These are phyloP conservation scores for Eueides isabella DNA, from an alignment of 1,140 invertebrate species.

Conservation along the genomic window DNA sequence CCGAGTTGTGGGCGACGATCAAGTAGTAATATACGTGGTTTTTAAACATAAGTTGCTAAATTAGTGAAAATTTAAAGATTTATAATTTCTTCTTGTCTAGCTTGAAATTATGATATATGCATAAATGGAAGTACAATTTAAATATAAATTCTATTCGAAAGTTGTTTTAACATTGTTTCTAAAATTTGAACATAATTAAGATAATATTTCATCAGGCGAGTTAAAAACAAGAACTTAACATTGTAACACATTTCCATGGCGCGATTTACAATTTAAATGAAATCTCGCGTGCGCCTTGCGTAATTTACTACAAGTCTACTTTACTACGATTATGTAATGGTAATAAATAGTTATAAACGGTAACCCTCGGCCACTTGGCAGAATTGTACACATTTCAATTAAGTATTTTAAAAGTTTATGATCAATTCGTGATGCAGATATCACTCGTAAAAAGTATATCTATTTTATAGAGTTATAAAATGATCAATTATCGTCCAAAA, in stretches of 20 bases:
- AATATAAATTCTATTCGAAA: too few species aligned
- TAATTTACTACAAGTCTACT: conserved; percentile 38
- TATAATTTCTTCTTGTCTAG: too few species aligned
- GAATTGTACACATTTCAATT: neutral
- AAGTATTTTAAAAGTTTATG: neutral
- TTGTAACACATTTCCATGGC: conserved; percentile 36
- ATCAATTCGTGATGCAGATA: neutral
- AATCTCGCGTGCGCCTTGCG: conserved; percentile 39
- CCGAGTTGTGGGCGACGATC: too few species aligned
- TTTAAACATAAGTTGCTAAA: too few species aligned
- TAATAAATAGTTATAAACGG: conserved; percentile 27
- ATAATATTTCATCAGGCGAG: neutral
- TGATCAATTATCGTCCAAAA: neutral
- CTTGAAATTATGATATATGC: too few species aligned
- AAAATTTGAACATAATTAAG: neutral
- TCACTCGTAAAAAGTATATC: neutral
- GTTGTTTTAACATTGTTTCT: too few species aligned
- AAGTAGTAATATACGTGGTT: too few species aligned
- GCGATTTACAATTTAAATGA: conserved; percentile 41
- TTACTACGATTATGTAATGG: conserved; percentile 40
- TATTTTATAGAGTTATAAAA: neutral
- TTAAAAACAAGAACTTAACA: conserved; percentile 31
- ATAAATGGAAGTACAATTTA: too few species aligned
- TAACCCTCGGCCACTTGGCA: neutral
- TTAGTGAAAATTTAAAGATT: too few species aligned